Evolutionary conservation across 1,140 invertebrate species (phyloP), one percentile per base, ranked within the genome.

Genomic region (Lamellibrachia luymesi): DNA sequence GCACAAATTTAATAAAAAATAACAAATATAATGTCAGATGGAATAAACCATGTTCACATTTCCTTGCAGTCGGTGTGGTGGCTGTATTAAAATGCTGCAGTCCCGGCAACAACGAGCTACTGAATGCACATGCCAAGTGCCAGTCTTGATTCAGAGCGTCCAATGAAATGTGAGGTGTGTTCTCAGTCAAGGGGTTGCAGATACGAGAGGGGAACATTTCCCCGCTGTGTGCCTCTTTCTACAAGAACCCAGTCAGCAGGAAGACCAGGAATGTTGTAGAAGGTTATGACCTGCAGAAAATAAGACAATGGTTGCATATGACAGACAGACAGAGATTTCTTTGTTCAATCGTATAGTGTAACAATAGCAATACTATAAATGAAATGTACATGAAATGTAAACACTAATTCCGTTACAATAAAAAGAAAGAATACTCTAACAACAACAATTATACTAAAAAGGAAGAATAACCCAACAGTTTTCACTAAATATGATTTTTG

Each of bases 181-280:
- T 25, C 17, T 93, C 56, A 95, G 92, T 95, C 94, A 8, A 95
- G 93, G 91, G 95, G 94, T 94, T 96, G 95, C 38, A 95, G 94
- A 93, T 96, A 98, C 49, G 97, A 97, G 94, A 97, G 97, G 2
- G 98, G 98, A 93, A 98, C 97, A 38, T 93, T 97, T 56, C 97
- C 97, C 94, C 96, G 96, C 95, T 97, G 96, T 92, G 96, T 97
- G 5, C 97, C 97, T 95, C 97, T 97, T 94, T 97, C 97, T n/a
- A 97, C 98, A 93, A 97, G 97, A 95, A 98, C 97, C 95, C 97
- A 98, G 95, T 98, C 98, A 94, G 97, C 13, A 2, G 64, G 96
- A 94, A 98, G 97, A 93, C 97, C 96, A 93, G 97, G 97, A 92
- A 93, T 90, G 10, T 97, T 97, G 93, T 96, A 96, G 4, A 98